Conservation (phyloP, 2,797 vertebrate genomes). For the Chromobotia macracanthus region DNA sequence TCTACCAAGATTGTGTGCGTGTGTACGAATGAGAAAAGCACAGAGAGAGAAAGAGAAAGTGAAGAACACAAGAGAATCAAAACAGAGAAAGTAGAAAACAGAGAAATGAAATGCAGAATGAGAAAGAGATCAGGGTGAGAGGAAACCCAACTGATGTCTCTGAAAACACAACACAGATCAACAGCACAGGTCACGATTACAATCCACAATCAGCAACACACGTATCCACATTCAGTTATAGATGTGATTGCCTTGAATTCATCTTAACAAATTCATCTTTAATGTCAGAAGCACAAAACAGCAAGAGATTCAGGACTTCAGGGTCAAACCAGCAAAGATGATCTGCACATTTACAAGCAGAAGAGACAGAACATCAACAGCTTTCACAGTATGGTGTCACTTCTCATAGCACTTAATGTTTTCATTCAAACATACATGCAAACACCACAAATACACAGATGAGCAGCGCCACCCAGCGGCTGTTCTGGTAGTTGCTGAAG, state of each 20-base stretch:
- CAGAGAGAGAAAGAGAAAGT: not conserved
- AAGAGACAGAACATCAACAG: constrained; percentile 8
- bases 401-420: constrained; percentile 14
- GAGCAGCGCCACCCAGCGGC: constrained; percentile 45
- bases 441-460: not conserved
- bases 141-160: not conserved
- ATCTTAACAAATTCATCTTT: not conserved
- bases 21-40: too few relatives aligned
- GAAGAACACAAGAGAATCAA: not conserved
- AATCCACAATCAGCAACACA: not conserved
- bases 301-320: not conserved
- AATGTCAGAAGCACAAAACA: not conserved
- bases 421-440: not conserved
- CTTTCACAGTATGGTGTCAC: not conserved
- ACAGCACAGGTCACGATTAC: not conserved
- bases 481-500: not conserved
- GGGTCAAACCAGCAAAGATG: not conserved
- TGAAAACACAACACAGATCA: not conserved
- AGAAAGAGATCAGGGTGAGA: not conserved
- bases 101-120: not conserved
- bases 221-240: not conserved
- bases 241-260: not conserved
- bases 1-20: not conserved
- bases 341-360: constrained; percentile 7
- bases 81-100: not conserved